phyloP scores from a whole-genome alignment of 2,113 vertebrate genomes.

The Gobius niger region DNA sequence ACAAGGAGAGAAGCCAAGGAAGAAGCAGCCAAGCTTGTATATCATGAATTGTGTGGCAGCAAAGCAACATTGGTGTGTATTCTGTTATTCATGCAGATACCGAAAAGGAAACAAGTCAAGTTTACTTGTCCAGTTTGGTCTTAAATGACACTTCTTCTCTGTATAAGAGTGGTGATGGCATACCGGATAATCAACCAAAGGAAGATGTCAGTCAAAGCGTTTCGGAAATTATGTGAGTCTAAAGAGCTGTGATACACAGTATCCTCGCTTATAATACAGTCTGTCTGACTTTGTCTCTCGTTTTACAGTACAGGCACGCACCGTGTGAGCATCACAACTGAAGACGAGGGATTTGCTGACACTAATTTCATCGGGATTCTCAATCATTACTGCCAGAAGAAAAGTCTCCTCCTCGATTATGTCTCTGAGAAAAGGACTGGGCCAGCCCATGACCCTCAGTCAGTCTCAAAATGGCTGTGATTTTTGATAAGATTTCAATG shows the following conservation, averaged over 20 bases:
- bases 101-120: not conserved
- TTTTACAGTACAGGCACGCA: constrained; percentile 28
- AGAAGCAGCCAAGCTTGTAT: constrained; percentile 63
- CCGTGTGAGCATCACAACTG: constrained; percentile 6
- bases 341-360: constrained; percentile 9
- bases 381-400: constrained; percentile 59
- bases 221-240: constrained; percentile 30
- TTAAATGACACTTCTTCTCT: constrained; percentile 4
- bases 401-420: not conserved
- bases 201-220: constrained; percentile 14
- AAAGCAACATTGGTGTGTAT: constrained; percentile 34
- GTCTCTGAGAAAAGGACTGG: constrained; percentile 35
- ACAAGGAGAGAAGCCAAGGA: constrained; percentile 70
- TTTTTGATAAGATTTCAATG: not conserved
- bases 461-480: constrained; percentile 29
- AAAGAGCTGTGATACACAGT: not conserved
- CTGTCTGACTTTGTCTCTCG: not conserved
- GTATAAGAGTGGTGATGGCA: constrained; percentile 30
- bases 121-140: not conserved
- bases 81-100: not conserved
- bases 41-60: constrained; percentile 26
- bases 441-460: constrained; percentile 57
- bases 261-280: too few relatives aligned
- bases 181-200: not conserved
- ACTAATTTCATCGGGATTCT: constrained; percentile 58